Evolutionary conservation across 1,140 invertebrate genomes (phyloP).

Genomic region (Lamellibrachia luymesi): DNA sequence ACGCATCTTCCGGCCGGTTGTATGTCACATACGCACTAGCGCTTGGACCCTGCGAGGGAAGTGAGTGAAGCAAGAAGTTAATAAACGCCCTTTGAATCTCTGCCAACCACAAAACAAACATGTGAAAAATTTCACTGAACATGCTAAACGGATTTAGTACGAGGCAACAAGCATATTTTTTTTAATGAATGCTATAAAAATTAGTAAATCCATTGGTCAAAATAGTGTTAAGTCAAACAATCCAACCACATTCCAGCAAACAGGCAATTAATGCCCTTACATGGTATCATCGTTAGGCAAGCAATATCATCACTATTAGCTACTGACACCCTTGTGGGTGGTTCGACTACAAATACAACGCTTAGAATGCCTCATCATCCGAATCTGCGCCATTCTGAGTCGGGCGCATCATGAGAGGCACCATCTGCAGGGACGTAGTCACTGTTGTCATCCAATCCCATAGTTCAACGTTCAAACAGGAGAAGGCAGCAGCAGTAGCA

Average conservation of each 20-base stretch:
- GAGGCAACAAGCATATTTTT: background rate
- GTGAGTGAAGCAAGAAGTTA: background rate
- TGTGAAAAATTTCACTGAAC: background rate
- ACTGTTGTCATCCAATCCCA: background rate
- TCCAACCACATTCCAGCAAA: background rate
- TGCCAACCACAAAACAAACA: background rate
- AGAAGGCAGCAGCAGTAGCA: background rate
- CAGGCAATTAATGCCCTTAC: background rate
- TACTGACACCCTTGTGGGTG: background rate
- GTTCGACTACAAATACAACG: background rate
- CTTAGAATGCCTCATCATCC: background rate
- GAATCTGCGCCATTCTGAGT: background rate
- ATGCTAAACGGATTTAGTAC: background rate
- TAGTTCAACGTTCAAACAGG: background rate
- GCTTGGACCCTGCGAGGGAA: constrained; percentile 73
- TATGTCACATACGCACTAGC: constrained; percentile 98
- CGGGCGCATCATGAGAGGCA: background rate
- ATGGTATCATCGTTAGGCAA: background rate
- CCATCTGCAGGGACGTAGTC: background rate
- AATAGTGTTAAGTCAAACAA: background rate
- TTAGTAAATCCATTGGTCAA: background rate
- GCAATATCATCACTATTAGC: background rate
- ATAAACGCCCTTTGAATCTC: background rate
- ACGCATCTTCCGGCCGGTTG: constrained; percentile 86
- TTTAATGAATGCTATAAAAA: background rate